Percentiles rank a stretch among this genome's conserved stretches.
These are phyloP conservation scores for Latrodectus hesperus DNA, from an alignment of 2,888 invertebrate genomes.

Conservation along the genomic window DNA sequence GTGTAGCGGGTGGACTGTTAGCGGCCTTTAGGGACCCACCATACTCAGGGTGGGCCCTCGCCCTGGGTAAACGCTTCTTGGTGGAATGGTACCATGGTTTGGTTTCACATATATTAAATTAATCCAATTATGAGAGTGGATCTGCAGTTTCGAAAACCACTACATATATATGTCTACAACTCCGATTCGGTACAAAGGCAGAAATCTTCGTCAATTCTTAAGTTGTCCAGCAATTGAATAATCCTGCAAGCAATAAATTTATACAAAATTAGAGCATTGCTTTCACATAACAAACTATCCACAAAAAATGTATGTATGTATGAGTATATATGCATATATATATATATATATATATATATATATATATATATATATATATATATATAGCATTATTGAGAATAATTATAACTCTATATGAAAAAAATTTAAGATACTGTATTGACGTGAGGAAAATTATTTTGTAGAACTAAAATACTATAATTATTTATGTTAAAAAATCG, in stretches of 20 bases:
- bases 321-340: too few relatives aligned
- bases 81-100: conserved; percentile 16
- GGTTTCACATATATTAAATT: background rate
- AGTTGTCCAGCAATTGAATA: background rate
- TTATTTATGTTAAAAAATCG: too few relatives aligned
- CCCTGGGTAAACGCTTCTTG: conserved; percentile 11
- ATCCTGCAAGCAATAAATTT: background rate
- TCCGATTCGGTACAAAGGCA: background rate
- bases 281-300: too few relatives aligned
- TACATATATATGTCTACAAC: background rate
- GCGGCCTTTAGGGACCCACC: conserved; percentile 27
- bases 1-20: background rate
- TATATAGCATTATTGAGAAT: too few relatives aligned
- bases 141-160: background rate
- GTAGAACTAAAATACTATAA: too few relatives aligned
- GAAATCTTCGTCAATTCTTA: background rate
- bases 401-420: too few relatives aligned
- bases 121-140: background rate
- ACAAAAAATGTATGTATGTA: too few relatives aligned
- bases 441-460: too few relatives aligned
- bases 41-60: conserved; percentile 23
- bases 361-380: too few relatives aligned
- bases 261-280: too few relatives aligned
- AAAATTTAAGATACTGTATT: too few relatives aligned
- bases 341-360: too few relatives aligned